Evolutionary conservation across 2,113 vertebrate species (phyloP).

Genomic region (Cyphomyrus plagiostoma): DNA sequence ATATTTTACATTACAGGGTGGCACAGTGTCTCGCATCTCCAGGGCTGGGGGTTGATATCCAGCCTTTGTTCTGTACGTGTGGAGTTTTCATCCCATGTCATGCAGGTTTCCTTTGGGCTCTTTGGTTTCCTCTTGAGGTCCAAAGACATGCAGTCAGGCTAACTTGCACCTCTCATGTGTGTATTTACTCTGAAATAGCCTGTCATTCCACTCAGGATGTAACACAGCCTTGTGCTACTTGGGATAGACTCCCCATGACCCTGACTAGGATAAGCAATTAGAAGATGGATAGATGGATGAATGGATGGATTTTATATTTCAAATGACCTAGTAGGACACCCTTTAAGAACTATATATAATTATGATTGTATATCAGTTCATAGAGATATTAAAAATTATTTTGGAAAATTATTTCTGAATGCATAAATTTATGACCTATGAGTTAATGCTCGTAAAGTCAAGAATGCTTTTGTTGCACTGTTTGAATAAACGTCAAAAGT

Average conservation of each 20-base stretch:
- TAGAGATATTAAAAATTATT: not conserved
- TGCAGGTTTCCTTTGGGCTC: not conserved
- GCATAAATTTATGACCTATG: not conserved
- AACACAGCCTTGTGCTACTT: not conserved
- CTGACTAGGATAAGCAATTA: not conserved
- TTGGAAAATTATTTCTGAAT: not conserved
- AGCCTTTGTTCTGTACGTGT: not conserved
- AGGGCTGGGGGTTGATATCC: not conserved
- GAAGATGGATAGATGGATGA: not conserved
- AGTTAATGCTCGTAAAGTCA: not conserved
- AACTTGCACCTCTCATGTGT: not conserved
- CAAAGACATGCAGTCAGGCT: not conserved
- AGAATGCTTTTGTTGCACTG: not conserved
- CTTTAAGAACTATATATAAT: not conserved
- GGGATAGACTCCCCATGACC: not conserved
- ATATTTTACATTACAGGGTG: not conserved
- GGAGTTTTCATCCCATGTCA: not conserved
- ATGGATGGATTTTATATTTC: not conserved
- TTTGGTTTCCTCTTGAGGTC: not conserved
- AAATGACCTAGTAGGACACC: not conserved
- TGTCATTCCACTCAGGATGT: not conserved
- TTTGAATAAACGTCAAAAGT: not conserved
- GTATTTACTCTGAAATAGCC: not conserved
- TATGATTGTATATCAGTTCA: not conserved
- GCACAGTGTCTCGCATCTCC: not conserved